Evolutionary conservation across 2,888 invertebrate genomes (phyloP).

Genomic region (Plagiodera versicolora): DNA sequence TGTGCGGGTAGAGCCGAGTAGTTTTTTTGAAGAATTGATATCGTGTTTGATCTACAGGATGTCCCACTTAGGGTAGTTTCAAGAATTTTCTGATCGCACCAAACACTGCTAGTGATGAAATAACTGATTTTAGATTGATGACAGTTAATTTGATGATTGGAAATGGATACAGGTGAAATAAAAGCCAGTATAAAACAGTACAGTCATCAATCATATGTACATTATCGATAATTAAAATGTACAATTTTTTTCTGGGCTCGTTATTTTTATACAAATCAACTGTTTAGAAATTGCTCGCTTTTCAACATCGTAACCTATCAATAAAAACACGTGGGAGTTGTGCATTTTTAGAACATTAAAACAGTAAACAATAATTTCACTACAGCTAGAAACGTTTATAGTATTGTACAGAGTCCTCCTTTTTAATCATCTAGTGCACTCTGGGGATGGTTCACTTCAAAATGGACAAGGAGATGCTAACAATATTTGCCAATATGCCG

Average conservation of each 20-base stretch:
- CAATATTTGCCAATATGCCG: too few species aligned
- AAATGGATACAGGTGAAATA: background rate
- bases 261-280: conserved; percentile 32
- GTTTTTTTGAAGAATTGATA: too few species aligned
- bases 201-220: conserved; percentile 40
- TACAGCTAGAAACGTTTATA: background rate
- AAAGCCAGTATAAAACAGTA: conserved; percentile 33
- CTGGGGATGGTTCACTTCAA: background rate
- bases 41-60: too few species aligned
- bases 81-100: too few species aligned
- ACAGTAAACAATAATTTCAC: conserved; percentile 9
- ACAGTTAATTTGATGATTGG: too few species aligned
- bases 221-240: conserved; percentile 38
- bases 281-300: conserved; percentile 40
- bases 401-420: conserved; percentile 16
- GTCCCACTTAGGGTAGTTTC: too few species aligned
- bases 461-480: background rate
- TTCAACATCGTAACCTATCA: conserved; percentile 19
- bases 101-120: too few species aligned
- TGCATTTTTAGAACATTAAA: conserved; percentile 25
- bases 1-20: background rate
- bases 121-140: too few species aligned
- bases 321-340: conserved; percentile 32
- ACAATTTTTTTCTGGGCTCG: conserved; percentile 32
- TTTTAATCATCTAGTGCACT: conserved; percentile 19